Base-by-base conservation (phyloP, 2,797 vertebrate genomes). In the Onychomys leucogaster region DNA sequence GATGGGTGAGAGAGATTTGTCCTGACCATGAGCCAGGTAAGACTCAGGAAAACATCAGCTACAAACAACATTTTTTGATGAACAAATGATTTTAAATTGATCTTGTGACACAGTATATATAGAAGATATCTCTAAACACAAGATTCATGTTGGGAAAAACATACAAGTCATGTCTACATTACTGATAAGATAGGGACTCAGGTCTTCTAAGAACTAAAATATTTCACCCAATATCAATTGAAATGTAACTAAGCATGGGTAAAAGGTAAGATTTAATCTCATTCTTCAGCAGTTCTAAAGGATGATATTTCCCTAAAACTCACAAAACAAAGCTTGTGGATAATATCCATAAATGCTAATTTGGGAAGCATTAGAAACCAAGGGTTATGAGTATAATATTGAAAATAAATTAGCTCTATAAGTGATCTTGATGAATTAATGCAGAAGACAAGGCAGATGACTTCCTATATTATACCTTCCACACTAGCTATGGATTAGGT, bases 41-140 rank as follows among this genome's bases (percentile, higher is more conserved):
- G 52, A 55, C 14, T 4, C 52, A 55, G 52, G 14, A 55, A 55
- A 55, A 14, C 52, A 14, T 55, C 13, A 55, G 52, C 52, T 55
- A 55, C 14, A 55, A 55, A 57, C 1, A 55, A 5, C n/a, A 73
- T 94, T 89, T 92, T 71, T 92, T 87, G 90, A 89, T 67, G 90
- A 93, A 85, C 43, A 91, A 90, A 65, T 71, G 21, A 29, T 6
- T 96, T 1, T 5, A 90, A 89, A 55, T 86, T 93, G 82, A 92
- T 83, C 34, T 75, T 12, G 13, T 67, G 6, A 90, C 69, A 71
- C 84, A 75, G 29, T 85, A 86, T 34, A 82, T 85, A 86, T 34
- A 82, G 52, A 97, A 85, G 65, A 71, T 52, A 73, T 71, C 29
- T 83, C 52, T 29, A 75, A 96, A 91, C 17, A 80, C 2, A 46